Evolutionary conservation across 2,797 vertebrate species (phyloP).

Genomic region (Basileuterus tristriatus): DNA sequence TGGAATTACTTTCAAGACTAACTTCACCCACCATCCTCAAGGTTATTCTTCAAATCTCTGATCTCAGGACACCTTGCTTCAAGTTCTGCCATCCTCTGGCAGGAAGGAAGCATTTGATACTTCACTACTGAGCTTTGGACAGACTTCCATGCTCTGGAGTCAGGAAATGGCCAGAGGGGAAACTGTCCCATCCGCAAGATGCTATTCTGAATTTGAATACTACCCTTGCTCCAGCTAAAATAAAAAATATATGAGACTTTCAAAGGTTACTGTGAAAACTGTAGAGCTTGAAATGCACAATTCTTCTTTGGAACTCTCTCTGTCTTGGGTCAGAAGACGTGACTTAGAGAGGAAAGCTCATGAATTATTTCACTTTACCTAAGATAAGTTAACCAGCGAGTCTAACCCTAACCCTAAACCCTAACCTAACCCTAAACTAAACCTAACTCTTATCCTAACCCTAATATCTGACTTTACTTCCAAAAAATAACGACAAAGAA

Average conservation of each 20-base stretch:
- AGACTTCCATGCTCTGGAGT: background rate
- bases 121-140: background rate
- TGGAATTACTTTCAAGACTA: background rate
- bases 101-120: background rate
- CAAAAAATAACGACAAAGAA: background rate
- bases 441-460: background rate
- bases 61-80: background rate
- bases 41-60: background rate
- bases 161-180: background rate
- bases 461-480: background rate
- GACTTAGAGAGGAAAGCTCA: background rate
- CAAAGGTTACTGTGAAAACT: background rate
- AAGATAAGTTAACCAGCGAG: background rate
- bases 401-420: background rate
- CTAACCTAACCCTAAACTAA: background rate
- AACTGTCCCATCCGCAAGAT: background rate
- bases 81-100: background rate
- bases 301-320: background rate
- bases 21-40: background rate
- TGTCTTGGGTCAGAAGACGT: background rate
- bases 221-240: background rate
- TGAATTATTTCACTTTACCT: background rate
- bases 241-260: background rate
- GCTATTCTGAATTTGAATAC: background rate
- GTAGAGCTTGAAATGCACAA: accelerated